A percentile compares a stretch with the other conserved stretches of the same genome.
Conservation (phyloP, 2,888 invertebrate species). For the Aphodius granarius region DNA sequence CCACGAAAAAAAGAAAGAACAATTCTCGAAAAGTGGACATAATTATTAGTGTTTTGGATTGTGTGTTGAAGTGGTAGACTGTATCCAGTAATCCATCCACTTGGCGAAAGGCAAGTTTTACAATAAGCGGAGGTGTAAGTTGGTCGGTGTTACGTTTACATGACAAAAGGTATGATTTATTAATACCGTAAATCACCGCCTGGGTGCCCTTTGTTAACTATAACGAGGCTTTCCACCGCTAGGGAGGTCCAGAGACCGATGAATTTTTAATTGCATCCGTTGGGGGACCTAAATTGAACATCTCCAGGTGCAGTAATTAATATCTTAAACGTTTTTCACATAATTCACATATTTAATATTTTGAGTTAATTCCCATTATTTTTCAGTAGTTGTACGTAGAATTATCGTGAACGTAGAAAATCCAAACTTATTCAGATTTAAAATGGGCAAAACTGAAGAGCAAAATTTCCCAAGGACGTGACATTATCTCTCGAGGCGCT, state of each 20-base stretch:
- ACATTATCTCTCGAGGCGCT: neutral
- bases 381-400: neutral
- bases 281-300: neutral
- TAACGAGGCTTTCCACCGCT: neutral
- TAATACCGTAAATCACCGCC: conserved; percentile 19
- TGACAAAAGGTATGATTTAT: conserved; percentile 27
- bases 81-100: neutral
- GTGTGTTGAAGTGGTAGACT: neutral
- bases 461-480: neutral
- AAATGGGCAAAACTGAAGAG: neutral
- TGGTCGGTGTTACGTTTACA: conserved; percentile 22
- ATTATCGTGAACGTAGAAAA: neutral
- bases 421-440: neutral
- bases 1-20: too few species aligned
- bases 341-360: too few species aligned
- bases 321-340: too few species aligned
- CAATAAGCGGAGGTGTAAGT: conserved; percentile 26
- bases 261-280: conserved; percentile 11
- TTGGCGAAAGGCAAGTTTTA: conserved; percentile 15
- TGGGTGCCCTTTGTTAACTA: conserved; percentile 5
- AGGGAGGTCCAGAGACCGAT: neutral
- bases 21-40: too few species aligned
- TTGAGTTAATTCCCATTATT: too few species aligned
- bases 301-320: neutral
- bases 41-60: too few species aligned